Evolutionary conservation across 2,888 invertebrate species (phyloP).

Genomic region (Plebejus argus): DNA sequence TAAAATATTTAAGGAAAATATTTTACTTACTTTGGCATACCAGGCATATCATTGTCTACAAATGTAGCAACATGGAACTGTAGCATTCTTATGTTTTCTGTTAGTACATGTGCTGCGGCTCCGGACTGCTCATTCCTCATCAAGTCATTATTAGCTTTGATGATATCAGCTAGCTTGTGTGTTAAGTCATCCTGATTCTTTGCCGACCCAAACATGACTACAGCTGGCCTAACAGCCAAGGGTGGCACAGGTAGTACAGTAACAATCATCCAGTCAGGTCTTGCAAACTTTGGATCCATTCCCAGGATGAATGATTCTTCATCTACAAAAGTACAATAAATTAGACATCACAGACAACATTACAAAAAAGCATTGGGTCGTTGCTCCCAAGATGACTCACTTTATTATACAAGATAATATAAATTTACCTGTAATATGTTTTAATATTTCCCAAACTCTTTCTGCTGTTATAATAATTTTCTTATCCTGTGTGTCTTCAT

Average conservation of each 20-base stretch:
- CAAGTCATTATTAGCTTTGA: slow-evolving; percentile 98
- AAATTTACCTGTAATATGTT: slow-evolving; percentile 88
- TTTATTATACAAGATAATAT: slow-evolving; percentile 31
- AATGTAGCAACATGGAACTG: slow-evolving; percentile 99
- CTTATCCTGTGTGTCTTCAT: slow-evolving; percentile 98
- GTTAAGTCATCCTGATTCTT: slow-evolving; percentile 99
- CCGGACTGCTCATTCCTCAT: slow-evolving; percentile 97
- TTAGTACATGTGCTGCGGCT: slow-evolving; percentile 97
- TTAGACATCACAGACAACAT: slow-evolving; percentile 1
- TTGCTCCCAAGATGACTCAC: neutral
- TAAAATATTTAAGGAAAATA: neutral
- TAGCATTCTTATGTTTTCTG: slow-evolving; percentile 98
- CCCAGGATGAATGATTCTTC: slow-evolving; percentile 97
- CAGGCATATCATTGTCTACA: slow-evolving; percentile 99
- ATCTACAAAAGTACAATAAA: slow-evolving; percentile 74
- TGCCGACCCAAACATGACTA: slow-evolving; percentile 99
- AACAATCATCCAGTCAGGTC: slow-evolving; percentile 99
- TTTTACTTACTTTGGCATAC: slow-evolving; percentile 88
- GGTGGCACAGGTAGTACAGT: slow-evolving; percentile 99
- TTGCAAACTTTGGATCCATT: slow-evolving; percentile 98
- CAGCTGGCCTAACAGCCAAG: slow-evolving; percentile 96
- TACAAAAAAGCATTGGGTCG: neutral
- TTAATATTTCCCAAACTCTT: slow-evolving; percentile 97
- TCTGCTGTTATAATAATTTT: slow-evolving; percentile 97
- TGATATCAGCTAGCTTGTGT: slow-evolving; percentile 98